These are phyloP conservation scores for Eulemur mongoz DNA, from an alignment of 2,797 vertebrate species.

Conservation along the genomic window DNA sequence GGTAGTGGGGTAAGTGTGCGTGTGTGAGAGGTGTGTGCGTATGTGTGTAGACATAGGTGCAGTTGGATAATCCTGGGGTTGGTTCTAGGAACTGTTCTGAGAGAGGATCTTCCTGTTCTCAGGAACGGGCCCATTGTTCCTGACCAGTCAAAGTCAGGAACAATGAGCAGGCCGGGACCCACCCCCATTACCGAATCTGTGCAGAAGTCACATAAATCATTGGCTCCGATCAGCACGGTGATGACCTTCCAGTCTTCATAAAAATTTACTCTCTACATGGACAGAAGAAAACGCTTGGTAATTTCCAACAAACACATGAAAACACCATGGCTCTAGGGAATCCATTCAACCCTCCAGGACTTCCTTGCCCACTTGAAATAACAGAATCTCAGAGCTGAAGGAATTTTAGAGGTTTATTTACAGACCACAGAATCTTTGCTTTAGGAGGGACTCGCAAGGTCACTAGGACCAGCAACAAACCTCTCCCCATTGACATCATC, in stretches of 20 bases:
- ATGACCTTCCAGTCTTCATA: conserved; percentile 95
- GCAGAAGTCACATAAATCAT: conserved; percentile 94
- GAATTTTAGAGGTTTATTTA: conserved; percentile 43
- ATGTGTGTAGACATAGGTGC: accelerated
- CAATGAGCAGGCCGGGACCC: background rate
- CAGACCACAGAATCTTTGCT: background rate
- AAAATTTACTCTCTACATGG: conserved; percentile 90
- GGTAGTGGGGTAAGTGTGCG: background rate
- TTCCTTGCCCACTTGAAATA: background rate
- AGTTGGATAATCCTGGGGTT: background rate
- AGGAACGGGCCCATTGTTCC: too few relatives aligned
- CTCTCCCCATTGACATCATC: background rate
- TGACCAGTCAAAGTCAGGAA: background rate
- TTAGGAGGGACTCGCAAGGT: background rate
- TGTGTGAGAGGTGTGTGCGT: background rate
- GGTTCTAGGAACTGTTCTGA: background rate
- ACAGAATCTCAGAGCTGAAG: background rate
- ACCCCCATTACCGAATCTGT: conserved; percentile 87
- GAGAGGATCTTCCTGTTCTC: background rate
- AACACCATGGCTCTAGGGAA: background rate
- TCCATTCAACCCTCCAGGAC: background rate
- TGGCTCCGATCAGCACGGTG: conserved; percentile 91
- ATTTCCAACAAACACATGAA: background rate
- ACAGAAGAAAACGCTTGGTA: conserved; percentile 26
- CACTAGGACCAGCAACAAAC: background rate